Evolutionary conservation across 1,140 invertebrate species (phyloP).

Genomic region (Camponotus pennsylvanicus): DNA sequence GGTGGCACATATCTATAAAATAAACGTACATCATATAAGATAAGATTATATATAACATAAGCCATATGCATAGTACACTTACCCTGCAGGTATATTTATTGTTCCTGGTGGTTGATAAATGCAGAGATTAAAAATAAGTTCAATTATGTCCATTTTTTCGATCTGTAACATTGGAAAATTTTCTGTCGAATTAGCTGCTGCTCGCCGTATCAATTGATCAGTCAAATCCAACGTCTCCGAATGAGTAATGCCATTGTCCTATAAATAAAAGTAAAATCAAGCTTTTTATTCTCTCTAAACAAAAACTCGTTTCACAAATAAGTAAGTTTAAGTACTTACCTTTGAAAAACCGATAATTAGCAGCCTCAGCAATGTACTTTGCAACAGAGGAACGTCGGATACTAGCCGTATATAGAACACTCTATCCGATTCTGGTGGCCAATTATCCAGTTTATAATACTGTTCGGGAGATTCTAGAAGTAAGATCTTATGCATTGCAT

Average conservation of each 20-base stretch:
- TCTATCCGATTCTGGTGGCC: slow-evolving; percentile 96
- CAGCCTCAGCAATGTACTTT: slow-evolving; percentile 93
- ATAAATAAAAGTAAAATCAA: slow-evolving; percentile 49
- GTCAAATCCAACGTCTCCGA: slow-evolving; percentile 94
- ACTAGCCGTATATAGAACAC: slow-evolving; percentile 92
- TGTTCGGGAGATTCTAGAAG: slow-evolving; percentile 94
- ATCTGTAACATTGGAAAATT: slow-evolving; percentile 90
- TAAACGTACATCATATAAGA: neutral
- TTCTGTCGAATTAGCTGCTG: slow-evolving; percentile 91
- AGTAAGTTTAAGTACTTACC: slow-evolving; percentile 77
- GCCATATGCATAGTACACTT: slow-evolving; percentile 64
- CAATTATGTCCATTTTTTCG: slow-evolving; percentile 94
- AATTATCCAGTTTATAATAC: slow-evolving; percentile 97
- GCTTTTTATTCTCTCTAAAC: neutral
- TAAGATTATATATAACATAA: slow-evolving; percentile 27
- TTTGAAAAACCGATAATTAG: slow-evolving; percentile 94
- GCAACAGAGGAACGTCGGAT: slow-evolving; percentile 94
- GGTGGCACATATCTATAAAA: slow-evolving; percentile 92
- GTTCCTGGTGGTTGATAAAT: slow-evolving; percentile 97
- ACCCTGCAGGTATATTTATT: slow-evolving; percentile 93
- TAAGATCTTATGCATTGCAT: slow-evolving; percentile 94
- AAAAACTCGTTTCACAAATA: neutral
- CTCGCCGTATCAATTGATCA: slow-evolving; percentile 94
- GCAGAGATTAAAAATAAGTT: slow-evolving; percentile 95
- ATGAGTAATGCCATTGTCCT: slow-evolving; percentile 93